Evolutionary conservation across 2,888 invertebrate genomes (phyloP), one percentile per base, ranked within the genome.

Genomic region (Apamea anceps): DNA sequence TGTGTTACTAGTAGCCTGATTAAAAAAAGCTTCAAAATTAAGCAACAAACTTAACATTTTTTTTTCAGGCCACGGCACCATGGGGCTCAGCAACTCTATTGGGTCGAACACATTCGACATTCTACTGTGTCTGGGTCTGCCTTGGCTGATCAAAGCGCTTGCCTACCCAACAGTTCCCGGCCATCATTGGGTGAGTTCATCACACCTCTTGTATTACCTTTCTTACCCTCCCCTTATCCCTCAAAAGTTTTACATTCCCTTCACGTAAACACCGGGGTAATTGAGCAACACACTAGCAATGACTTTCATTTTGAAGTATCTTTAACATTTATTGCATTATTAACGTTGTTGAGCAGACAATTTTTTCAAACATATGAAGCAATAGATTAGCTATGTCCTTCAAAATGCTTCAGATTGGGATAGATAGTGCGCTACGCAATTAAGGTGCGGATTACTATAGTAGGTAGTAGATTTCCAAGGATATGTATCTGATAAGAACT

Each of bases 71-170:
- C 97, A 98, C 90, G 98, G 98, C 15, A 97, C 97, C 28, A 98
- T 98, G 98, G 98, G 98, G 0, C 97, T 98, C 78, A 98, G 98
- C 92, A 98, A 98, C 94, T 98, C 98, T 1, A 98, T 98, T 71
- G 98, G 98, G 32, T 98, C 98, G 2, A 98, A 98, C 92, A 98
- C 98, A 0, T 98, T 98, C 91, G 98, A 98, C 92, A 98, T 98
- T 57, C 94, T 98, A 10, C 96, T 98, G 2, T 98, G 98, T 88
- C 96, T 98, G 82, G 98, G 98, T 1, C 92, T 98, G 28, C 98
- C 98, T 0, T 98, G 98, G 98, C 95, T 98, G 54, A 96, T 98
- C 37, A 98, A 98, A 91, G 96, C 98, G 0, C 92, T 97, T 12
- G 97, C 98, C 84, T 97, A 98, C 86, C 98, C 98, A 0, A 96